Evolutionary conservation across 37 sponge, comb jelly and placozoan genomes (phyloP).

Genomic region (Petrosia ficiformis): DNA sequence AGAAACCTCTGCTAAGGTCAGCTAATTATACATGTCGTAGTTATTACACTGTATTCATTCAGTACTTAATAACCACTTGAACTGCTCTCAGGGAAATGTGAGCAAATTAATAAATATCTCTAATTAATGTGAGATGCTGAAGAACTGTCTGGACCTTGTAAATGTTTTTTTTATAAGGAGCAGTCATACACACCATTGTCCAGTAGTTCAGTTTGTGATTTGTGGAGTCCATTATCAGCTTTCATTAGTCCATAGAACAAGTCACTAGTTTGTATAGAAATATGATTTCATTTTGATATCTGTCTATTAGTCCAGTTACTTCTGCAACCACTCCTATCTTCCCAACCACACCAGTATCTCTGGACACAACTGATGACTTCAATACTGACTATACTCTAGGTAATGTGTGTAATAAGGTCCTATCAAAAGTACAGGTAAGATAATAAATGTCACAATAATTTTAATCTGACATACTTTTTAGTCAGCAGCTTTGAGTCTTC

Average conservation of each 20-base stretch:
- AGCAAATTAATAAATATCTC: too few relatives aligned
- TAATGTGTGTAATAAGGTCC: conserved; percentile 30
- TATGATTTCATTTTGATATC: too few relatives aligned
- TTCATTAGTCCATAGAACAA: too few relatives aligned
- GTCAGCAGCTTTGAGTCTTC: conserved; percentile 11
- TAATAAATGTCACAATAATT: neutral
- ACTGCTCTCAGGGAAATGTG: too few relatives aligned
- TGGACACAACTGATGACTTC: conserved; percentile 18
- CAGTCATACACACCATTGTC: too few relatives aligned
- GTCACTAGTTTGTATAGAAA: too few relatives aligned
- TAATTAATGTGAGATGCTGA: too few relatives aligned
- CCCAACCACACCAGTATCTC: neutral
- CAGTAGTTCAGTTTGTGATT: too few relatives aligned
- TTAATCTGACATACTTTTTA: neutral
- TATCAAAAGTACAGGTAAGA: conserved; percentile 42
- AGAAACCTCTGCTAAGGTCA: conserved; percentile 2
- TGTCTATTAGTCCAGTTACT: neutral
- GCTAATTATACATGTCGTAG: neutral
- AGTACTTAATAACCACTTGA: too few relatives aligned
- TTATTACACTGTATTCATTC: neutral
- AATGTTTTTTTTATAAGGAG: too few relatives aligned
- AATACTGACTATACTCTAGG: conserved; percentile 29
- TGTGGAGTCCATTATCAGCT: too few relatives aligned
- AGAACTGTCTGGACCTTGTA: too few relatives aligned
- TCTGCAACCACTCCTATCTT: neutral